Percentiles rank a stretch among this genome's conserved stretches.
These are phyloP conservation scores for Myathropa florea DNA, from an alignment of 2,888 invertebrate species.

Conservation along the genomic window DNA sequence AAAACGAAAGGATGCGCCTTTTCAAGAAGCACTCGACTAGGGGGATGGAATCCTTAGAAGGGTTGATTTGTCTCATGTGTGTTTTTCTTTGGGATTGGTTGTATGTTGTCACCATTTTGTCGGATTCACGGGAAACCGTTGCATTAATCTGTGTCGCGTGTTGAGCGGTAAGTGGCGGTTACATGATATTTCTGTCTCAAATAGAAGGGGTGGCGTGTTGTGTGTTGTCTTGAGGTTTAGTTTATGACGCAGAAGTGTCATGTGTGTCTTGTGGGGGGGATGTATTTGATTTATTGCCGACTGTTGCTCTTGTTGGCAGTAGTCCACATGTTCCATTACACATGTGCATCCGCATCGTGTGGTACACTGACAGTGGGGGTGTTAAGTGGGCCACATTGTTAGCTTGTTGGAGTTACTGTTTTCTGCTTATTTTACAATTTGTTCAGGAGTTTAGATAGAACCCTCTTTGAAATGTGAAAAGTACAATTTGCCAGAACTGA, in stretches of 20 bases:
- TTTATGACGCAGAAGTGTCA: conserved; percentile 53
- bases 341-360: conserved; percentile 2
- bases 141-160: conserved; percentile 70
- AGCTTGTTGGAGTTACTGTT: conserved; percentile 36
- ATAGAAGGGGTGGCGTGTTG: conserved; percentile 41
- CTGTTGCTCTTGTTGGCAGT: conserved; percentile 6
- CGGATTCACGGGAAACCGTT: conserved; percentile 49
- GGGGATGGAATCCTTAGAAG: conserved; percentile 58
- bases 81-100: conserved; percentile 22
- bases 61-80: conserved; percentile 53
- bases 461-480: not conserved
- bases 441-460: not conserved
- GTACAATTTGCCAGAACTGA: not conserved
- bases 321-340: conserved; percentile 3
- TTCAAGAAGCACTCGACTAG: not conserved
- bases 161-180: conserved; percentile 65
- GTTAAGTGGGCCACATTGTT: not conserved
- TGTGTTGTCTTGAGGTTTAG: conserved; percentile 58
- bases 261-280: conserved; percentile 37
- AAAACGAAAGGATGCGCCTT: not conserved
- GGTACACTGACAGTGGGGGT: not conserved
- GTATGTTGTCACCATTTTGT: conserved; percentile 64
- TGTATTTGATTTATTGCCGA: conserved; percentile 54
- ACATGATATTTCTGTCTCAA: conserved; percentile 53
- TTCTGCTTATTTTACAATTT: not conserved